These are phyloP conservation scores for Chelonus formosanus DNA, from an alignment of 2,888 invertebrate species.

Conservation along the genomic window DNA sequence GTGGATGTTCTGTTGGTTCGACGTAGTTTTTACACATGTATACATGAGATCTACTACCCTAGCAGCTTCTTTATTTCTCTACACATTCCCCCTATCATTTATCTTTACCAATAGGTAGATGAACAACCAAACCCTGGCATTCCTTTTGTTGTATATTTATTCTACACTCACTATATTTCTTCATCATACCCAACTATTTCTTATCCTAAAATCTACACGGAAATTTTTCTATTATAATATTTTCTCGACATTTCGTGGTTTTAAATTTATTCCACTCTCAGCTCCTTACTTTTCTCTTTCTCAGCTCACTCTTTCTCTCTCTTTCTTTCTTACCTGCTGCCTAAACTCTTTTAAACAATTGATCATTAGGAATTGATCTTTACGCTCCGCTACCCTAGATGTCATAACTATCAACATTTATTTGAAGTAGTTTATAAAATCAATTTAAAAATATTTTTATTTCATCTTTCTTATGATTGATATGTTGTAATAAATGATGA, in stretches of 20 bases:
- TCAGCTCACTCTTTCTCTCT: no score
- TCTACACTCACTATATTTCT: constrained; percentile 34
- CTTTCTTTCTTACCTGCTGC: no score
- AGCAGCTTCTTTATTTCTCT: constrained; percentile 38
- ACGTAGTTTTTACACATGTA: constrained; percentile 3
- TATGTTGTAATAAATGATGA: no score
- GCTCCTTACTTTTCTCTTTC: no score
- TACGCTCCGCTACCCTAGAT: no score
- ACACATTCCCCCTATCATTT: constrained; percentile 42
- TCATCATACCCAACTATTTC: constrained; percentile 40
- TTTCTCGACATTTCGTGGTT: constrained; percentile 15
- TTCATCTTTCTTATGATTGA: no score
- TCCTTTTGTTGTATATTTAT: constrained; percentile 39
- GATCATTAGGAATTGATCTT: no score
- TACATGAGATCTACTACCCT: constrained; percentile 18
- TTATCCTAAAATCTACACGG: constrained; percentile 38
- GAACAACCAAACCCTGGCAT: constrained; percentile 39
- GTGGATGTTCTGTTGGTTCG: constrained; percentile 48
- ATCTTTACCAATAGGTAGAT: constrained; percentile 43
- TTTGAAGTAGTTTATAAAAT: no score
- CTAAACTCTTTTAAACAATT: no score
- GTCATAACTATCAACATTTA: no score
- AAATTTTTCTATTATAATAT: neutral
- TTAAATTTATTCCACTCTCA: neutral
- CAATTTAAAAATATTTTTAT: no score